Evolutionary conservation across 2,888 invertebrate genomes (phyloP).

Genomic region (Marronus borbonicus): DNA sequence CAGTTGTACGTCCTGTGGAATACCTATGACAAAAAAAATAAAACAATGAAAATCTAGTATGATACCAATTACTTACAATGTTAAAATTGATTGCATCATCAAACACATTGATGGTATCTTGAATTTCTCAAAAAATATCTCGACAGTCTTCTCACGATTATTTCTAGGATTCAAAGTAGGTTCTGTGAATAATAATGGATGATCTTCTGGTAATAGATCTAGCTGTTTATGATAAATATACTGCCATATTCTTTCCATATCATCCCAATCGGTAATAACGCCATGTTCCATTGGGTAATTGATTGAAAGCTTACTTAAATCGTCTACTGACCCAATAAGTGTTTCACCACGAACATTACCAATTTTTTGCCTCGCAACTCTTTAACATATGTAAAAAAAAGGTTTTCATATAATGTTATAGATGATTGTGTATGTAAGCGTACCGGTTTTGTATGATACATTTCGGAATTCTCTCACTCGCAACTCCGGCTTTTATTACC

Average conservation of each 20-base stretch:
- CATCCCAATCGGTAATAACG: constrained; percentile 49
- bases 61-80: constrained; percentile 32
- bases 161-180: constrained; percentile 44
- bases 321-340: constrained; percentile 39
- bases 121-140: constrained; percentile 51
- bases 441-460: constrained; percentile 47
- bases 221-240: constrained; percentile 48
- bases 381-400: constrained; percentile 9
- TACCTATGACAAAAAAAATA: constrained; percentile 34
- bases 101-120: constrained; percentile 47
- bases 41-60: background rate
- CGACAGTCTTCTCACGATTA: constrained; percentile 43
- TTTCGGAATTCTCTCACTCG: constrained; percentile 43
- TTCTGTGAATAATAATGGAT: constrained; percentile 50
- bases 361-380: constrained; percentile 40
- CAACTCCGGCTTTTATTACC: constrained; percentile 49
- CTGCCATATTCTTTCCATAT: constrained; percentile 52
- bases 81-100: constrained; percentile 46
- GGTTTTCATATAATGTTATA: background rate
- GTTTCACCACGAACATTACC: constrained; percentile 20
- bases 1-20: constrained; percentile 49
- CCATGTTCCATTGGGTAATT: constrained; percentile 50
- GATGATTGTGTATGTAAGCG: background rate
- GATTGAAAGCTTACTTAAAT: constrained; percentile 47
- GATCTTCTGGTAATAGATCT: constrained; percentile 47